phyloP scores from a whole-genome alignment of 2,797 vertebrate species.

The Ambastaia sidthimunki region DNA sequence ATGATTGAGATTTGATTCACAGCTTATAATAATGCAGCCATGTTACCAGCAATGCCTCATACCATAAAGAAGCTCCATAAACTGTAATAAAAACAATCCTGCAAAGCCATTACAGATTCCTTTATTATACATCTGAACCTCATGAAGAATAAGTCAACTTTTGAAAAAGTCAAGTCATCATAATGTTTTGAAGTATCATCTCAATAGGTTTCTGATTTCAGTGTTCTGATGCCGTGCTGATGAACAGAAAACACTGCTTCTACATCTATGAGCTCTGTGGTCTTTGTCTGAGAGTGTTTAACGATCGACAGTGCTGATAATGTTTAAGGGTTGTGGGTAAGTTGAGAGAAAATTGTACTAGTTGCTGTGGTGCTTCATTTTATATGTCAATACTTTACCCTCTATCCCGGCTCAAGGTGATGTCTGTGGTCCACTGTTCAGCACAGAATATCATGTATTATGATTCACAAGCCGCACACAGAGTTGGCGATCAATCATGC shows the following conservation, averaged over 20 bases:
- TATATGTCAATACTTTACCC: conserved; percentile 28
- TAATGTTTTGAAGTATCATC: background rate
- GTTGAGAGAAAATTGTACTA: conserved; percentile 4
- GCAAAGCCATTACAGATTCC: background rate
- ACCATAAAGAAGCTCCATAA: background rate
- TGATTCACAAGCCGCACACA: conserved; percentile 14
- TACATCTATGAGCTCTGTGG: background rate
- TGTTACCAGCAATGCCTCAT: background rate
- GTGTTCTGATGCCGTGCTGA: background rate
- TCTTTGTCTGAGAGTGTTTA: background rate
- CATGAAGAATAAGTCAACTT: conserved; percentile 5
- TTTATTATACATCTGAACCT: background rate
- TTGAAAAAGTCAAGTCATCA: background rate
- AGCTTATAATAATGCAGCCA: background rate
- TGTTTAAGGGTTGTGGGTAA: background rate
- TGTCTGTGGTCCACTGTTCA: background rate
- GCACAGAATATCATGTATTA: conserved; percentile 35
- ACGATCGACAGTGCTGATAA: background rate
- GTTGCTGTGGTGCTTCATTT: conserved; percentile 14
- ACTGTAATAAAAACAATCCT: background rate
- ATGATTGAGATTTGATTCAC: no score
- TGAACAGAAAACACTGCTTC: background rate
- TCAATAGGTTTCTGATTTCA: no score
- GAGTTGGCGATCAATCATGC: conserved; percentile 33
- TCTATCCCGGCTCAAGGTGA: conserved; percentile 32